These are phyloP conservation scores for Brachypodius melanocephalos DNA, from an alignment of 2,113 vertebrate genomes.

Conservation along the genomic window DNA sequence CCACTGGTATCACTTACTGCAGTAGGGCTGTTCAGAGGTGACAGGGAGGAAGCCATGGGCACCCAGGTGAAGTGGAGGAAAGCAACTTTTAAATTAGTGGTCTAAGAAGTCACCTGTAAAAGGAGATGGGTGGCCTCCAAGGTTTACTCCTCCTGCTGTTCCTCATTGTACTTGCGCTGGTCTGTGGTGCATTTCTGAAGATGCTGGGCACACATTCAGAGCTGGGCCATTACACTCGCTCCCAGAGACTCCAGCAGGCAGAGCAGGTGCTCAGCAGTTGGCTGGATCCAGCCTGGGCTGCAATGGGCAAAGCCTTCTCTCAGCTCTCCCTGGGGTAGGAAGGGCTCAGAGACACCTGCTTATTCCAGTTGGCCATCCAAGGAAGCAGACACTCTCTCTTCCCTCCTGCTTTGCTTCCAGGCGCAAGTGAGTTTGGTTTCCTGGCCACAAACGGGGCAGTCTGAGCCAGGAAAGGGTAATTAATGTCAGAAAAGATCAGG, in stretches of 20 bases:
- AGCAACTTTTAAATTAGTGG: neutral
- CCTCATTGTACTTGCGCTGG: neutral
- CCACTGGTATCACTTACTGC: neutral
- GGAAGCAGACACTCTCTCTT: slow-evolving; percentile 8
- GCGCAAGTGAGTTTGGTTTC: slow-evolving; percentile 11
- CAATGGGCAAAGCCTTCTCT: slow-evolving; percentile 4
- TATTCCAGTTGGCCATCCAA: slow-evolving; percentile 14
- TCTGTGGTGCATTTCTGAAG: neutral
- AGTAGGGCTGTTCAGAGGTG: neutral
- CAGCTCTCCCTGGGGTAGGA: neutral
- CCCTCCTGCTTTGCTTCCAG: slow-evolving; percentile 13
- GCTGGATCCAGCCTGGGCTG: neutral
- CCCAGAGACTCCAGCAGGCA: neutral
- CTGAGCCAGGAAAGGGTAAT: slow-evolving; percentile 56
- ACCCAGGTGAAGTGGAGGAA: neutral
- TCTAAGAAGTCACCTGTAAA: neutral
- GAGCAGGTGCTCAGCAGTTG: slow-evolving; percentile 23
- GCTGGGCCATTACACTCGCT: neutral
- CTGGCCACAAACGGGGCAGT: slow-evolving; percentile 44
- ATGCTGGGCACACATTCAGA: neutral
- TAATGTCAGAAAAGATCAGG: slow-evolving; percentile 63
- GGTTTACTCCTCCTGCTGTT: neutral
- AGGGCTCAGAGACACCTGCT: slow-evolving; percentile 45
- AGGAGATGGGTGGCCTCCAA: neutral
- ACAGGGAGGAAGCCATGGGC: neutral